Evolutionary conservation across 2,113 vertebrate species (phyloP).

Genomic region (Tursiops truncatus): DNA sequence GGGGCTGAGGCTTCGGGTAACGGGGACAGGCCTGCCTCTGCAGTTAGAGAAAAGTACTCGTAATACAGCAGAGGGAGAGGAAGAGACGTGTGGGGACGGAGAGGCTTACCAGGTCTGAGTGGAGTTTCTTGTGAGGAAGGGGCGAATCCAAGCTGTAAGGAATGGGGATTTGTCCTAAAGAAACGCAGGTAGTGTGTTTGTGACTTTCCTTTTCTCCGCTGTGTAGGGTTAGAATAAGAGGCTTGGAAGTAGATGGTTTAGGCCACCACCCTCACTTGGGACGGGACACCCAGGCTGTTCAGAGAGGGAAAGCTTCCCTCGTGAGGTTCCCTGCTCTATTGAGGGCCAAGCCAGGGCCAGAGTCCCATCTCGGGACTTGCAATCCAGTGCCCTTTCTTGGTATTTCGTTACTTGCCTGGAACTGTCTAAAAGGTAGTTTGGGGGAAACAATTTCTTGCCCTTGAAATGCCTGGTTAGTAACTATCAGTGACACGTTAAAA

Average conservation of each 20-base stretch:
- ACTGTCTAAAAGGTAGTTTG: neutral
- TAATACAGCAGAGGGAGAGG: neutral
- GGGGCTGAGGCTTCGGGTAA: neutral
- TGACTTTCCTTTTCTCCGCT: neutral
- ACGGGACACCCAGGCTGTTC: neutral
- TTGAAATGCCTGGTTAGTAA: slow-evolving; percentile 41
- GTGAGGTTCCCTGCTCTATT: rapidly evolving
- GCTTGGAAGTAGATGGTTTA: neutral
- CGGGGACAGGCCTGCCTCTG: neutral
- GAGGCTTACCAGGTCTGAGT: neutral
- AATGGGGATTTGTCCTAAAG: neutral
- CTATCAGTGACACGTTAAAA: slow-evolving; percentile 17
- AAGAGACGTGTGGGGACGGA: neutral
- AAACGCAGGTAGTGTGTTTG: neutral
- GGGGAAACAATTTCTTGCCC: slow-evolving; percentile 2
- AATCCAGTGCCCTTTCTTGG: neutral
- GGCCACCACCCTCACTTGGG: neutral
- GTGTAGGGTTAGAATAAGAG: neutral
- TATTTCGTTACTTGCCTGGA: slow-evolving; percentile 10
- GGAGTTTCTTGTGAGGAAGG: neutral
- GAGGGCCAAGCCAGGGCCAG: neutral
- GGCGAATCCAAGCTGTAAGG: neutral
- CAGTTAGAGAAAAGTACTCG: neutral
- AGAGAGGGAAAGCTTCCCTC: neutral
- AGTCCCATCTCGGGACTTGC: neutral